These are phyloP conservation scores for Centrocercus urophasianus DNA, from an alignment of 2,113 vertebrate genomes.

Conservation along the genomic window DNA sequence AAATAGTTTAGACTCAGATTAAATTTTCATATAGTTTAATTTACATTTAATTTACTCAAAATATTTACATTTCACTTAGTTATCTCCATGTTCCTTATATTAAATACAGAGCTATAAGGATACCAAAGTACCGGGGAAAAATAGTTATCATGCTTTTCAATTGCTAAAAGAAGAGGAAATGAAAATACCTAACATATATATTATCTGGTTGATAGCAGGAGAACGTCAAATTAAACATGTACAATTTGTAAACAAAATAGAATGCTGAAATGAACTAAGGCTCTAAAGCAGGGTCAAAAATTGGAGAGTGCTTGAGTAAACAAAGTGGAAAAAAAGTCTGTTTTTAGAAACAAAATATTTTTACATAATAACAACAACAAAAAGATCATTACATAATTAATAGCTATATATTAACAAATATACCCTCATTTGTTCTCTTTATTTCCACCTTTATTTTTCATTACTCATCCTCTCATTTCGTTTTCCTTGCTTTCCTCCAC, in stretches of 20 bases:
- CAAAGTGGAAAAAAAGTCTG: accelerated
- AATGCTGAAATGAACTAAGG: background rate
- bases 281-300: background rate
- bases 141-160: background rate
- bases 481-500: background rate
- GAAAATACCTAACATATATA: background rate
- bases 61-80: background rate
- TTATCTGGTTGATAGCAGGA: background rate
- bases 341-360: background rate
- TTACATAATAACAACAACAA: background rate
- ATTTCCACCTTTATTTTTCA: background rate
- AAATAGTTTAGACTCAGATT: background rate
- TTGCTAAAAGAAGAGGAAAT: background rate
- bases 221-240: background rate
- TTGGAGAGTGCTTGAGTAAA: background rate
- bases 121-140: background rate
- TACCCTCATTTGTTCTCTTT: background rate
- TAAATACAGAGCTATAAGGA: background rate
- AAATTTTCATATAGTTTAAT: background rate
- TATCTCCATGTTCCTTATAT: background rate
- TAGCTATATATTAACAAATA: background rate
- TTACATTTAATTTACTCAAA: background rate
- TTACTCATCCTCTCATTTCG: background rate
- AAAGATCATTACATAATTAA: background rate
- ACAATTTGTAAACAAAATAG: background rate